phyloP scores from a whole-genome alignment of 2,113 vertebrate genomes.

The Rhodinocichla rosea region DNA sequence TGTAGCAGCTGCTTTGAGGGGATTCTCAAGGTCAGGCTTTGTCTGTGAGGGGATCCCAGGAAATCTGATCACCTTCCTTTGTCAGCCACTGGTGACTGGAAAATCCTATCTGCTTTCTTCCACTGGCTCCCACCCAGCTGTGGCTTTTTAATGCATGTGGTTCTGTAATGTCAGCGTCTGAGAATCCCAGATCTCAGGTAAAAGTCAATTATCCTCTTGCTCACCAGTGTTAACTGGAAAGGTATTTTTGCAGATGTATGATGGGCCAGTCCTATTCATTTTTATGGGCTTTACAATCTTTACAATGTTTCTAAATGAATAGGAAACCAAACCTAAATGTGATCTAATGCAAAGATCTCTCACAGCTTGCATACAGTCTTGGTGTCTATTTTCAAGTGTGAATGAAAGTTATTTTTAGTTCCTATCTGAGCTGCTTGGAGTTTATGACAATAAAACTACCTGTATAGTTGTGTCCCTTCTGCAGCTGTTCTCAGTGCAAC shows the following conservation, averaged over 20 bases:
- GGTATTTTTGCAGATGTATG: not conserved
- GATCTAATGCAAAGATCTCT: not conserved
- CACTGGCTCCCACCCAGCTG: not conserved
- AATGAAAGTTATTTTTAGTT: not conserved
- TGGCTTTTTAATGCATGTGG: not conserved
- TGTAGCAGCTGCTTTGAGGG: not conserved
- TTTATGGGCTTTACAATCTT: not conserved
- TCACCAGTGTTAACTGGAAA: not conserved
- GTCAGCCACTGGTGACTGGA: not conserved
- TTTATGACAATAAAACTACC: not conserved
- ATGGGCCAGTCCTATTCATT: not conserved
- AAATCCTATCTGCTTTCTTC: not conserved
- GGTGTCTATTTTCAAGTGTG: not conserved
- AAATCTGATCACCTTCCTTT: not conserved
- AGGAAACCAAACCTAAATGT: not conserved
- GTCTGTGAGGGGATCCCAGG: not conserved
- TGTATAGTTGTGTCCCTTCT: not conserved
- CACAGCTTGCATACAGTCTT: not conserved
- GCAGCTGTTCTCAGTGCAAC: not conserved
- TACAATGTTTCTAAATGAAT: not conserved
- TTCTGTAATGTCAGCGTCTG: not conserved
- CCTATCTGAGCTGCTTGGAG: not conserved
- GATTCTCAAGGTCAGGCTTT: constrained; percentile 28
- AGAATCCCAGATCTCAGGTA: not conserved
- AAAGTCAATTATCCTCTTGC: not conserved